Conservation (phyloP, 2,888 invertebrate species). For the Orthonevra nobilis region DNA sequence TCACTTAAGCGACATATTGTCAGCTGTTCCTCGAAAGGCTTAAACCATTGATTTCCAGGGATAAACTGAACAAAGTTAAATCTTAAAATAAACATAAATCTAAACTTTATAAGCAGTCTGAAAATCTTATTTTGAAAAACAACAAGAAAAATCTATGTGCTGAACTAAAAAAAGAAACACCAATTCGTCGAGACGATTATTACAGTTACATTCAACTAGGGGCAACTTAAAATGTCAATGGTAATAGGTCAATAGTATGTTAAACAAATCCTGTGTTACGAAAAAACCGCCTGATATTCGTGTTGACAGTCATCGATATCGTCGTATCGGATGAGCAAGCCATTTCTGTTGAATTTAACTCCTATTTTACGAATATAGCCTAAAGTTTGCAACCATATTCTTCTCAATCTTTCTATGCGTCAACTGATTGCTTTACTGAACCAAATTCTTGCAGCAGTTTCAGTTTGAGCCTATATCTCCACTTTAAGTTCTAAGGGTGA, state of each 20-base stretch:
- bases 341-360: neutral
- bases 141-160: constrained; percentile 3
- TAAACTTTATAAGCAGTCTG: neutral
- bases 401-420: neutral
- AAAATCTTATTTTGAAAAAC: neutral
- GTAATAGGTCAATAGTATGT: neutral
- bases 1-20: no score
- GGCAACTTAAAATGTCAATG: constrained; percentile 2
- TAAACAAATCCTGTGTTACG: neutral
- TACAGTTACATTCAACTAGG: neutral
- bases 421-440: neutral
- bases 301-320: neutral
- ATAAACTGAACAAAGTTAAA: neutral
- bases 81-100: neutral
- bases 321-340: neutral
- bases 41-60: neutral
- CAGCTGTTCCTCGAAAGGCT: neutral
- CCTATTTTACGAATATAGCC: neutral
- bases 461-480: neutral
- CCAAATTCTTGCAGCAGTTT: neutral
- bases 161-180: constrained; percentile 14
- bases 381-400: neutral
- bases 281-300: neutral
- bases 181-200: neutral
- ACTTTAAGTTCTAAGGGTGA: neutral